phyloP scores from a whole-genome alignment of 1,140 invertebrate species.

The Ceratoteleas bidentatus region DNA sequence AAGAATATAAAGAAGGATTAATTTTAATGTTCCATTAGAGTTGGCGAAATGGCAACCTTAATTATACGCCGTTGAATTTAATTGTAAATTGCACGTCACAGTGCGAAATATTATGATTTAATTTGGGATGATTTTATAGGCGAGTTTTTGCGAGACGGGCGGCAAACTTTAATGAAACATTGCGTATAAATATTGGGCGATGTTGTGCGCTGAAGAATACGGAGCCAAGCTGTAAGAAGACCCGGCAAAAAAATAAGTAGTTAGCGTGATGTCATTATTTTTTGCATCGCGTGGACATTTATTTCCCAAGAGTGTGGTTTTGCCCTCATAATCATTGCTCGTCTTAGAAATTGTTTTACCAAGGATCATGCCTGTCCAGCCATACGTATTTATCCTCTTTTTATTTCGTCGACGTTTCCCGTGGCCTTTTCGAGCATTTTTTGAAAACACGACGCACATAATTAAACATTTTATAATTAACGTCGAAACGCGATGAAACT shows the following conservation, averaged over 20 bases:
- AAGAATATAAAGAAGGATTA: too few species aligned
- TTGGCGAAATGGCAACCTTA: too few species aligned
- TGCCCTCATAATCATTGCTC: conserved; percentile 43
- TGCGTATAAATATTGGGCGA: background rate
- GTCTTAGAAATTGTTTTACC: conserved; percentile 44
- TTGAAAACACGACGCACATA: background rate
- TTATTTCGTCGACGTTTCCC: conserved; percentile 14
- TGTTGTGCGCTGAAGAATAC: background rate
- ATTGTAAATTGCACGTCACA: too few species aligned
- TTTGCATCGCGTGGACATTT: conserved; percentile 28
- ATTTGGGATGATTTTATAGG: too few species aligned
- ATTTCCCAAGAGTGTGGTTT: conserved; percentile 43
- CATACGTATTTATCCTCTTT: conserved; percentile 31
- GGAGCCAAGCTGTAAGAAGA: conserved; percentile 1
- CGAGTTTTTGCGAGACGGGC: background rate
- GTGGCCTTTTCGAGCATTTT: conserved; percentile 7
- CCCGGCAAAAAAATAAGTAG: conserved; percentile 27
- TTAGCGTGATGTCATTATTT: conserved; percentile 39
- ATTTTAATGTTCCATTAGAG: too few species aligned
- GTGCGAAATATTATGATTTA: too few species aligned
- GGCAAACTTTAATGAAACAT: background rate
- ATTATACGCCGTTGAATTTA: too few species aligned
- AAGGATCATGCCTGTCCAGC: conserved; percentile 28
- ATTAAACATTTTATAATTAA: conserved; percentile 7
- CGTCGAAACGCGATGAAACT: too few species aligned